Conservation (phyloP, 2,888 invertebrate species). For the Camponotus fellah region DNA sequence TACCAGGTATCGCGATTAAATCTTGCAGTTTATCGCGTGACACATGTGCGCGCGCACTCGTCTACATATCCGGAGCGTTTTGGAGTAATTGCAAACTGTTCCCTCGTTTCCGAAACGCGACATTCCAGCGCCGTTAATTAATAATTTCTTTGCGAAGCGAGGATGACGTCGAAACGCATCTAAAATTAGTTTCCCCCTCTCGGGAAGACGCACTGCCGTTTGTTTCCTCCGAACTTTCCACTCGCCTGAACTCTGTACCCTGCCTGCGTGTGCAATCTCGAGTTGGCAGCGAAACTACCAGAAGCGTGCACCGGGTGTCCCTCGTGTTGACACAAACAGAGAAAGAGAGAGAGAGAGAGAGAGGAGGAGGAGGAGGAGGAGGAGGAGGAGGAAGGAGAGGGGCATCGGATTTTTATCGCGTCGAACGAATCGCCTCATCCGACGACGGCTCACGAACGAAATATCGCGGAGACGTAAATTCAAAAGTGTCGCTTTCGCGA, state of each 20-base stretch:
- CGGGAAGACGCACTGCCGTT: slow-evolving; percentile 28
- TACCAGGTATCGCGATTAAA: not conserved
- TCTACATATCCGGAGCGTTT: not conserved
- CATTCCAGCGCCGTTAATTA: slow-evolving; percentile 17
- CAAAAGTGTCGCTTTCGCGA: slow-evolving; percentile 44
- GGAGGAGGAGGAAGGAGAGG: not conserved
- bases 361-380: not conserved
- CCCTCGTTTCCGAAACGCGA: not conserved
- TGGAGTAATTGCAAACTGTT: not conserved
- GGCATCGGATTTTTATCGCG: not conserved
- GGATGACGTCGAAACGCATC: not conserved
- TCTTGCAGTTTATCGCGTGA: not conserved
- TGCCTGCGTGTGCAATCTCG: not conserved
- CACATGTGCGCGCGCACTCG: not conserved
- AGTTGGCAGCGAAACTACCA: not conserved
- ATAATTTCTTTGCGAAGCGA: slow-evolving; percentile 10
- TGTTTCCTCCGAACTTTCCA: slow-evolving; percentile 64
- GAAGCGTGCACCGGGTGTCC: not conserved
- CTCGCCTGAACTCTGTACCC: slow-evolving; percentile 43
- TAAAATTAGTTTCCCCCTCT: not conserved
- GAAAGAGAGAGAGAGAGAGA: no score
- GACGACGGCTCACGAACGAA: slow-evolving; percentile 12
- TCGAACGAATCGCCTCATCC: slow-evolving; percentile 4
- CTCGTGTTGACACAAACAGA: not conserved
- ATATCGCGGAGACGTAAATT: slow-evolving; percentile 19